A percentile compares a stretch with the other conserved stretches of the same genome.
Evolutionary conservation across 1,140 invertebrate species (phyloP).

Genomic region (Hormaphis cornu): DNA sequence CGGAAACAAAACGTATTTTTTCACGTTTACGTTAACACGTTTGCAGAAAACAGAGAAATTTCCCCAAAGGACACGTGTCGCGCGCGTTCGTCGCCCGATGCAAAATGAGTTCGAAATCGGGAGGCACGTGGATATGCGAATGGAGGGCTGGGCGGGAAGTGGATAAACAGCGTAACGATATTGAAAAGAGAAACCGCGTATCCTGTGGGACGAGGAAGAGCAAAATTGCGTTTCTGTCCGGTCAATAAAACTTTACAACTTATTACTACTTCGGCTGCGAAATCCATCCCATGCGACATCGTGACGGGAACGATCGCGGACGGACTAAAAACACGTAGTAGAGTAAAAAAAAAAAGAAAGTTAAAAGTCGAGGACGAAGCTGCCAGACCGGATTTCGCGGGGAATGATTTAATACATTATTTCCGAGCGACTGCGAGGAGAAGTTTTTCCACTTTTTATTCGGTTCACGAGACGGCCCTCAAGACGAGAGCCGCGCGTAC

Average conservation of each 20-base stretch:
- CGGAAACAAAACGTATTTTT: conserved; percentile 9
- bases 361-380: neutral
- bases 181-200: conserved; percentile 25
- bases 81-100: conserved; percentile 20
- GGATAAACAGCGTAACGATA: neutral
- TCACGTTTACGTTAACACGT: conserved; percentile 25
- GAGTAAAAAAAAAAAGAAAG: conserved; percentile 8
- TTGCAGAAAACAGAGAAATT: conserved; percentile 32
- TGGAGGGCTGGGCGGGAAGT: neutral
- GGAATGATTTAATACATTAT: conserved; percentile 17
- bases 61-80: conserved; percentile 22
- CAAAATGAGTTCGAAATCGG: conserved; percentile 26
- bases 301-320: conserved; percentile 14
- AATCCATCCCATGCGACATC: conserved; percentile 28
- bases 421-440: neutral
- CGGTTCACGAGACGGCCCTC: neutral
- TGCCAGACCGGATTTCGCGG: neutral
- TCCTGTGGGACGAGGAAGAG: conserved; percentile 11
- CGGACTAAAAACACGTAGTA: conserved; percentile 25
- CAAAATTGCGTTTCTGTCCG: conserved; percentile 25
- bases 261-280: conserved; percentile 16
- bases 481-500: too few relatives aligned
- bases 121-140: neutral
- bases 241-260: conserved; percentile 33
- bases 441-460: neutral